These are phyloP conservation scores for Meleagris gallopavo DNA, from an alignment of 2,113 vertebrate species.

Conservation along the genomic window DNA sequence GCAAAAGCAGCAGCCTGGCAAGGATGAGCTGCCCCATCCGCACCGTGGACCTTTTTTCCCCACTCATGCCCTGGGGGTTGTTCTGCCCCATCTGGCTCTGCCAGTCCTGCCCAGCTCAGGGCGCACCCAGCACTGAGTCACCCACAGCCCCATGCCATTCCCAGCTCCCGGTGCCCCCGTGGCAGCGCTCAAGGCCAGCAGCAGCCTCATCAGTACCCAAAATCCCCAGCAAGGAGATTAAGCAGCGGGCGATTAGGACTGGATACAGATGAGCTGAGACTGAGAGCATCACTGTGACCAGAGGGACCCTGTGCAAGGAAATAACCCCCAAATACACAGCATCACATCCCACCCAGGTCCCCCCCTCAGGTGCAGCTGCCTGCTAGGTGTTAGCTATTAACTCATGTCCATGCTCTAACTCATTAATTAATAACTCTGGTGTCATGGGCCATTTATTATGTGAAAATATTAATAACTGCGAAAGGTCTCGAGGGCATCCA, in stretches of 20 bases:
- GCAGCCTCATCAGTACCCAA: background rate
- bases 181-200: fast-evolving
- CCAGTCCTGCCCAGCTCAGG: background rate
- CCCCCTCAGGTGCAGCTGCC: background rate
- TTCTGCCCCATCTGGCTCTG: background rate
- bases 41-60: fast-evolving
- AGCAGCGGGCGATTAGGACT: background rate
- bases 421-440: conserved; percentile 46
- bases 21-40: background rate
- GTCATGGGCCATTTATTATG: conserved; percentile 55
- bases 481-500: background rate
- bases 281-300: background rate
- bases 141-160: background rate
- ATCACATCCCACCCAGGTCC: background rate
- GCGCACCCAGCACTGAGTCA: background rate
- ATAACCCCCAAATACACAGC: background rate
- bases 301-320: background rate
- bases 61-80: background rate
- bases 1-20: background rate
- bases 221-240: background rate
- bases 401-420: background rate
- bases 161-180: background rate
- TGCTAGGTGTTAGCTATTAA: background rate
- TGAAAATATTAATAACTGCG: conserved; percentile 30
- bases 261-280: background rate